Conservation (phyloP, 2,797 vertebrate genomes). For the Anableps anableps region DNA sequence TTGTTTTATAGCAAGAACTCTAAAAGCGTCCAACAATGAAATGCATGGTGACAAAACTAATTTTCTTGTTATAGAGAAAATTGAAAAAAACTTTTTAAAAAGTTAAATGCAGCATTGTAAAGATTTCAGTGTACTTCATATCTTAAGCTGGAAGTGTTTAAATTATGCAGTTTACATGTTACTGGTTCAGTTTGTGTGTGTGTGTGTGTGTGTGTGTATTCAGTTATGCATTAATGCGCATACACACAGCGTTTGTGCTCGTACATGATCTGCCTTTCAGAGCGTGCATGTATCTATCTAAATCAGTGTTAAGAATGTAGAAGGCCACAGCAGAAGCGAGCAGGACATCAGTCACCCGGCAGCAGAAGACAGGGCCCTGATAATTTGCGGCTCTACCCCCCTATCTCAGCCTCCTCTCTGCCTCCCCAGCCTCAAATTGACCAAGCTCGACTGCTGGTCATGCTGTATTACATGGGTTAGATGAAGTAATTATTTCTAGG, state of each 20-base stretch:
- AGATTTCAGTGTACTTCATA: conserved; percentile 14
- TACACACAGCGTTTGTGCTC: conserved; percentile 26
- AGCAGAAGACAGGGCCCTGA: conserved; percentile 70
- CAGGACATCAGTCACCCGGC: conserved; percentile 75
- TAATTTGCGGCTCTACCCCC: conserved; percentile 76
- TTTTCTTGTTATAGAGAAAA: neutral
- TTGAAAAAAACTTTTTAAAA: neutral
- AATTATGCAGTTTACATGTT: conserved; percentile 50
- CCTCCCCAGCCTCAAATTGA: conserved; percentile 80
- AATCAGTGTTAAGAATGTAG: conserved; percentile 73
- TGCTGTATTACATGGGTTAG: conserved; percentile 87
- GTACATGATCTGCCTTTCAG: conserved; percentile 53
- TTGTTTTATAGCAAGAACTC: neutral
- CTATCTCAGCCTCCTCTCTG: conserved; percentile 34
- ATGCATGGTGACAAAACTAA: neutral
- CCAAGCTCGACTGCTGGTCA: conserved; percentile 85
- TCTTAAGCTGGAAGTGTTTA: conserved; percentile 40
- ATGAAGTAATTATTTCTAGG: conserved; percentile 92
- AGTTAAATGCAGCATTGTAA: neutral
- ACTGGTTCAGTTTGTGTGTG: neutral
- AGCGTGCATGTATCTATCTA: conserved; percentile 67
- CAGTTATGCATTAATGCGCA: conserved; percentile 49
- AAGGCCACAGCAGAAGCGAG: conserved; percentile 69
- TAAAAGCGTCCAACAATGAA: neutral
- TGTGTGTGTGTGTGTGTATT: conserved; percentile 19